Percentiles rank a stretch among this genome's conserved stretches.
Evolutionary conservation across 1,140 invertebrate genomes (phyloP).

Genomic region (Drosophila mauritiana): DNA sequence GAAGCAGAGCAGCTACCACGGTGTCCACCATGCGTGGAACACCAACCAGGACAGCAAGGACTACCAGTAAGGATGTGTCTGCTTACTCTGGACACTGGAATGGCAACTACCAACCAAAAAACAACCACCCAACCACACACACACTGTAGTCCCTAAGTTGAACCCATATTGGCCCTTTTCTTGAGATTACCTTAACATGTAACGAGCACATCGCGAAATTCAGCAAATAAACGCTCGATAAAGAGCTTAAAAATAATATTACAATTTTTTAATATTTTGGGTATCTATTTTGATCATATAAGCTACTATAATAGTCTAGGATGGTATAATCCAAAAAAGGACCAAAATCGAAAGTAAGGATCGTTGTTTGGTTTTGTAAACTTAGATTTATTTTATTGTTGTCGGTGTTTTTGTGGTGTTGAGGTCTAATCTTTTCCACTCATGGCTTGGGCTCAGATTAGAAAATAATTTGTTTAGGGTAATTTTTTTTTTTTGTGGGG

Average conservation of each 20-base stretch:
- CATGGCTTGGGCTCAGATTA: constrained; percentile 4
- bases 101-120: background rate
- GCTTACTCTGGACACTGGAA: background rate
- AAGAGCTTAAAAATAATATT: constrained; percentile 34
- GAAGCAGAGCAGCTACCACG: constrained; percentile 69
- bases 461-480: constrained; percentile 24
- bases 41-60: constrained; percentile 48
- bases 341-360: background rate
- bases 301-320: too few species aligned
- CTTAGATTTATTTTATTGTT: constrained; percentile 52
- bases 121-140: constrained; percentile 1
- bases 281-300: too few species aligned
- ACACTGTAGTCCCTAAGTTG: constrained; percentile 39
- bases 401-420: constrained; percentile 11
- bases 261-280: too few species aligned
- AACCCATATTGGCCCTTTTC: constrained; percentile 39
- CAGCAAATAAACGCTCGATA: constrained; percentile 55
- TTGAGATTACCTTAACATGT: constrained; percentile 12
- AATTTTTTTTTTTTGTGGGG: background rate
- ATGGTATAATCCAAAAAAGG: too few species aligned
- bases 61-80: constrained; percentile 14
- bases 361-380: constrained; percentile 21
- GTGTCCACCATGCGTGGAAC: constrained; percentile 62
- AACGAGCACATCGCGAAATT: constrained; percentile 38
- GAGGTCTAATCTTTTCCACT: background rate